Percentiles rank a stretch among this genome's conserved stretches.
phyloP scores from a whole-genome alignment of 1,140 invertebrate species.

The Triops longicaudatus region DNA sequence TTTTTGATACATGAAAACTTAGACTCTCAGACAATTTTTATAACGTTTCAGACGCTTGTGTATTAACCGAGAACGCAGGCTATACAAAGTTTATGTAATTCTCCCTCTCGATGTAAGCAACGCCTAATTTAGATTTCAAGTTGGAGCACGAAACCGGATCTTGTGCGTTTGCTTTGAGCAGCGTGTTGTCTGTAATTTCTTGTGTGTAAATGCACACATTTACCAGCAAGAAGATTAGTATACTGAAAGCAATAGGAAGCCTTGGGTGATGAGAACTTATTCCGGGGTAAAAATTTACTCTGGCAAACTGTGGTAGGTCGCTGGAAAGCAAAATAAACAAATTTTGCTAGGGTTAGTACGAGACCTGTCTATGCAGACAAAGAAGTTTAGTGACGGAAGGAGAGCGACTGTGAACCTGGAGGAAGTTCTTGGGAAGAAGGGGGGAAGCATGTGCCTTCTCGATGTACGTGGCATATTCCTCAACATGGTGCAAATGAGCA shows the following conservation, averaged over 20 bases:
- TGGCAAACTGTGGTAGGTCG: neutral
- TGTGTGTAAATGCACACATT: neutral
- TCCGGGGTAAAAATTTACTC: neutral
- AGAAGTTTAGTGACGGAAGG: neutral
- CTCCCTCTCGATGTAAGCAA: neutral
- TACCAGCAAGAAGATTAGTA: neutral
- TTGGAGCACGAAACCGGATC: neutral
- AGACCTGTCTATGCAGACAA: neutral
- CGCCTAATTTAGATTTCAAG: neutral
- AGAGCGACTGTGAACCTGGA: neutral
- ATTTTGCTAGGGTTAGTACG: neutral
- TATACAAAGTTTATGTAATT: neutral
- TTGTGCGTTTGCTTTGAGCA: neutral
- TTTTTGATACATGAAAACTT: neutral
- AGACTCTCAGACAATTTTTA: neutral
- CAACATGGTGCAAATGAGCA: conserved; percentile 1
- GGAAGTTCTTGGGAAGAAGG: neutral
- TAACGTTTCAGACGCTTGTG: neutral
- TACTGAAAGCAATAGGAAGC: neutral
- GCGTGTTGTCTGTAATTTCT: neutral
- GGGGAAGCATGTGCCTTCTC: neutral
- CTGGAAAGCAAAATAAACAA: neutral
- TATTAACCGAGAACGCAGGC: neutral
- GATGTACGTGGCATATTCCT: conserved; percentile 5
- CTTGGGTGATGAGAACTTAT: neutral